Evolutionary conservation across 2,797 vertebrate genomes (phyloP).

Genomic region (Eleutherodactylus coqui): DNA sequence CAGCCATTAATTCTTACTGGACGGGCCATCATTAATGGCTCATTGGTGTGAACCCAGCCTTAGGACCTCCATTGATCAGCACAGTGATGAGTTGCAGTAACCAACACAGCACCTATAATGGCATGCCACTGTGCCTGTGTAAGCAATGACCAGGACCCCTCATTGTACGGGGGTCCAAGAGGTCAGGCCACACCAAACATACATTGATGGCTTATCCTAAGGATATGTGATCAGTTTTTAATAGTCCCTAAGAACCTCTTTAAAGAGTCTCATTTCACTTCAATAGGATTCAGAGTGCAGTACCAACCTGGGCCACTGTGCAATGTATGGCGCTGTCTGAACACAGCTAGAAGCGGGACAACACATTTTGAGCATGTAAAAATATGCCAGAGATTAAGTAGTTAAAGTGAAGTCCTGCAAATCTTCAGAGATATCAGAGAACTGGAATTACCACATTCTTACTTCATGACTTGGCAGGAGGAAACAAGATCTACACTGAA

Average conservation of each 20-base stretch:
- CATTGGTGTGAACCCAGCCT: no score
- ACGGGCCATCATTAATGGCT: neutral
- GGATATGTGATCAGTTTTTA: no score
- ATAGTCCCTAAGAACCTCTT: no score
- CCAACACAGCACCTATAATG: neutral
- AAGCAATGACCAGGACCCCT: neutral
- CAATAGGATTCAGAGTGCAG: no score
- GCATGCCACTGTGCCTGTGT: neutral
- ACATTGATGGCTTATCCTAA: no score
- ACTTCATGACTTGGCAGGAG: neutral
- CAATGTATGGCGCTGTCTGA: no score
- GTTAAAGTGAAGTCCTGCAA: neutral
- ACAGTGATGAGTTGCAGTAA: neutral
- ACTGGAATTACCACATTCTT: slow-evolving; percentile 23
- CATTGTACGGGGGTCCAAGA: neutral
- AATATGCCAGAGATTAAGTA: neutral
- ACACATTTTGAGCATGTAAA: neutral
- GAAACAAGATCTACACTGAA: neutral
- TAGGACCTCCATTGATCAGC: neutral
- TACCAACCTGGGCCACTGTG: no score
- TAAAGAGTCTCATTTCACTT: no score
- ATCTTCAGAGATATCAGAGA: neutral
- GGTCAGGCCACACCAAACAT: neutral
- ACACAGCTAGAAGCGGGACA: no score
- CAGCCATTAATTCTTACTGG: neutral